Evolutionary conservation across 1,140 invertebrate genomes (phyloP), one percentile per base, ranked within the genome.

Genomic region (Drosophila saltans): DNA sequence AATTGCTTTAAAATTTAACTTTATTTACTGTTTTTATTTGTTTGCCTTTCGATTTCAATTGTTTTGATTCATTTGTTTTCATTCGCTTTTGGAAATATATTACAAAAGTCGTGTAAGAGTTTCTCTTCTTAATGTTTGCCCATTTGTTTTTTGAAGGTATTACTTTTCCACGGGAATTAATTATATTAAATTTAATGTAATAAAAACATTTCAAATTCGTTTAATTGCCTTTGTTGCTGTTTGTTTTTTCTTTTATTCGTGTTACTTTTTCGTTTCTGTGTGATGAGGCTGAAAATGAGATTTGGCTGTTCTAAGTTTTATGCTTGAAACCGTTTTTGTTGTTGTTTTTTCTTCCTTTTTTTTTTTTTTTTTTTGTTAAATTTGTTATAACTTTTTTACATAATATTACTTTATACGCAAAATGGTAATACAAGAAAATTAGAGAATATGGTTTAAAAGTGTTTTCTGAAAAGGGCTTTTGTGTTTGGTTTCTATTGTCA

Each of bases 401-500:
- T 26, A 52, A 52, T 26, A 52, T 26, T 52, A 52, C 9, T 21
- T 26, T 26, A 10, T 26, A 74, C 65, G 78, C 60, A 71, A 78
- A 69, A 30, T 58, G 45, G 48, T 56, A 58, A 26, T 21, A 33
- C 39, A 9, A 39, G 24, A 36, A 55, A 39, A 45, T 4, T 58
- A 11, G 7, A 43, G 68, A 45, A 69, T 65, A 43, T 63, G 66
- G 41, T 71, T 43, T 33, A 66, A 66, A 48, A 36, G 26, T 30
- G 7, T 9, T n/a, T 60, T 36, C 33, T 36, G 33, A 7, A 36
- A 36, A 33, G 24, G 3, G 6, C 4, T 62, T n/a, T 72, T 62
- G 33, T 71, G 72, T 66, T 78, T n/a, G 66, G 48, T 58, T 78
- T 72, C 89, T 91, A 91, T 91, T 91, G 88, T 91, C 88, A 91